A percentile compares a stretch with the other conserved stretches of the same genome.
Conservation (phyloP, 2,113 vertebrate genomes). For the Rissa tridactyla region DNA sequence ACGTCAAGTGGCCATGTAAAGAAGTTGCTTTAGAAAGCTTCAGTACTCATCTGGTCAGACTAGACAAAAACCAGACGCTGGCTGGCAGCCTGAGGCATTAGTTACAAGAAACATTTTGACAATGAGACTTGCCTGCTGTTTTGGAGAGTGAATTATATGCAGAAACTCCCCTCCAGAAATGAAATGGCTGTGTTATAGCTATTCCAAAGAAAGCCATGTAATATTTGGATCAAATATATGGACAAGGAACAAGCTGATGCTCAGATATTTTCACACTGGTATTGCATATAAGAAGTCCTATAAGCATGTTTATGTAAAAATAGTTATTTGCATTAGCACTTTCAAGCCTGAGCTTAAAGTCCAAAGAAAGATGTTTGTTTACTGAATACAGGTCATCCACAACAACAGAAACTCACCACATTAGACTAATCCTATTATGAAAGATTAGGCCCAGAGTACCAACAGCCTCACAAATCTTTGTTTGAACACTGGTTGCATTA, state of each 20-base stretch:
- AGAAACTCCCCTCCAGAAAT: constrained; percentile 7
- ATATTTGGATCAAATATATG: not conserved
- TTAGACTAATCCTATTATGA: constrained; percentile 66
- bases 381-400: constrained; percentile 46
- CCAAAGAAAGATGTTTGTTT: constrained; percentile 56
- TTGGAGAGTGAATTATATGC: not conserved
- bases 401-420: constrained; percentile 46
- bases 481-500: constrained; percentile 23
- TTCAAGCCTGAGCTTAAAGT: constrained; percentile 50
- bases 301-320: not conserved
- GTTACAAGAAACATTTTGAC: not conserved
- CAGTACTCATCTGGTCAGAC: not conserved
- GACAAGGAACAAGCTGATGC: not conserved
- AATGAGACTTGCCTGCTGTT: constrained; percentile 11
- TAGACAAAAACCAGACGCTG: constrained; percentile 31
- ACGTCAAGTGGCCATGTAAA: not conserved
- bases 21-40: not conserved
- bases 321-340: not conserved
- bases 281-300: not conserved
- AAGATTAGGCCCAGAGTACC: constrained; percentile 33
- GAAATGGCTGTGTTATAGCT: not conserved
- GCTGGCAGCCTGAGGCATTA: constrained; percentile 18
- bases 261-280: not conserved
- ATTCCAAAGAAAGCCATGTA: not conserved
- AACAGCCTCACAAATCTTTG: constrained; percentile 32